These are phyloP conservation scores for Stigmatopora argus DNA, from an alignment of 2,113 vertebrate genomes.

Conservation along the genomic window DNA sequence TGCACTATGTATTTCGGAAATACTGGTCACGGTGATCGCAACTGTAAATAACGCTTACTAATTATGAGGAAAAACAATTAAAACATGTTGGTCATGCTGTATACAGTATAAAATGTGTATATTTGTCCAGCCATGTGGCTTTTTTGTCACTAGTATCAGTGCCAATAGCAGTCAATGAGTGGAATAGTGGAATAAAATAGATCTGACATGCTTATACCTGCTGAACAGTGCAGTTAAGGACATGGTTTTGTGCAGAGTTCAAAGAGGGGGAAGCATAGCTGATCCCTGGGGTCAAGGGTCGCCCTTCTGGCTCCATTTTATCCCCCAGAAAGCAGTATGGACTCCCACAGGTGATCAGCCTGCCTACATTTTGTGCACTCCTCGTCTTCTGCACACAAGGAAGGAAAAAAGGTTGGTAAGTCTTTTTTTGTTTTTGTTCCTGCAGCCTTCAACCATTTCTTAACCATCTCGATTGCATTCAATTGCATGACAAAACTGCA, in stretches of 20 bases:
- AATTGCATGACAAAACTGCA: constrained; percentile 2
- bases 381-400: constrained; percentile 41
- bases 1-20: not conserved
- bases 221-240: constrained; percentile 56
- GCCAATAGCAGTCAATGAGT: too few relatives aligned
- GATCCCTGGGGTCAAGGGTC: constrained; percentile 59
- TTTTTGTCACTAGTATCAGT: too few relatives aligned
- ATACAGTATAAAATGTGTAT: too few relatives aligned
- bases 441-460: constrained; percentile 11
- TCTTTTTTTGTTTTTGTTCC: not conserved
- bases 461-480: not conserved
- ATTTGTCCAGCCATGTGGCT: too few relatives aligned
- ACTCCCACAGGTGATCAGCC: constrained; percentile 46
- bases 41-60: too few relatives aligned
- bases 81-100: too few relatives aligned
- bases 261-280: constrained; percentile 47
- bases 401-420: not conserved
- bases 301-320: constrained; percentile 66
- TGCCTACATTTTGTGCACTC: constrained; percentile 63
- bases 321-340: constrained; percentile 60
- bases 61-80: too few relatives aligned
- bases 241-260: constrained; percentile 42
- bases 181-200: not conserved
- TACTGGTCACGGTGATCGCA: not conserved
- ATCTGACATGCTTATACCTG: constrained; percentile 44